A percentile compares a stretch with the other conserved stretches of the same genome.
Conservation (phyloP, 1,140 invertebrate genomes). For the Acromyrmex echinatior region DNA sequence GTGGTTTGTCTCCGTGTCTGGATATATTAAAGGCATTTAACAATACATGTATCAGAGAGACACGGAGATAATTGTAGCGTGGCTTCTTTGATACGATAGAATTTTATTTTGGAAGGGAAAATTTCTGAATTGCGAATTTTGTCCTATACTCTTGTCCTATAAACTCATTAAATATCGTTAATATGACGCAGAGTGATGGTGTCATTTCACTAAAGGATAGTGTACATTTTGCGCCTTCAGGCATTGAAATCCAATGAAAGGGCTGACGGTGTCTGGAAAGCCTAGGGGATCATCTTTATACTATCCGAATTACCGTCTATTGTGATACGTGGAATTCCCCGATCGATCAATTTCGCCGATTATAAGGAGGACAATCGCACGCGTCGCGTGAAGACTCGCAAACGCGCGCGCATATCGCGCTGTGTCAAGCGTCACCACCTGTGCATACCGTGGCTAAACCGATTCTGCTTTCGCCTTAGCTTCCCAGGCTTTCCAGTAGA, state of each 20-base stretch:
- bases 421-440: conserved; percentile 79
- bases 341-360: conserved; percentile 57
- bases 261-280: background rate
- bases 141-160: no score
- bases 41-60: no score
- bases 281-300: conserved; percentile 8
- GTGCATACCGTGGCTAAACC: conserved; percentile 80
- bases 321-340: conserved; percentile 12
- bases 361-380: conserved; percentile 54
- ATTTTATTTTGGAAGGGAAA: background rate
- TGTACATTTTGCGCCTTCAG: background rate
- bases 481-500: conserved; percentile 80
- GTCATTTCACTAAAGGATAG: background rate
- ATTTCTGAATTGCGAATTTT: background rate
- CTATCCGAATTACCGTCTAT: conserved; percentile 25
- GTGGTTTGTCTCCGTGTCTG: no score
- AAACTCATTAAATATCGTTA: conserved; percentile 8
- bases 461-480: conserved; percentile 78
- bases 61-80: no score
- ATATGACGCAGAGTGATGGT: background rate
- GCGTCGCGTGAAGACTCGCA: conserved; percentile 27
- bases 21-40: no score
- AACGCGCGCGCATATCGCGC: conserved; percentile 55
- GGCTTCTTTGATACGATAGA: no score
- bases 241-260: background rate